phyloP scores from a whole-genome alignment of 2,888 invertebrate species.

The Tyria jacobaeae region DNA sequence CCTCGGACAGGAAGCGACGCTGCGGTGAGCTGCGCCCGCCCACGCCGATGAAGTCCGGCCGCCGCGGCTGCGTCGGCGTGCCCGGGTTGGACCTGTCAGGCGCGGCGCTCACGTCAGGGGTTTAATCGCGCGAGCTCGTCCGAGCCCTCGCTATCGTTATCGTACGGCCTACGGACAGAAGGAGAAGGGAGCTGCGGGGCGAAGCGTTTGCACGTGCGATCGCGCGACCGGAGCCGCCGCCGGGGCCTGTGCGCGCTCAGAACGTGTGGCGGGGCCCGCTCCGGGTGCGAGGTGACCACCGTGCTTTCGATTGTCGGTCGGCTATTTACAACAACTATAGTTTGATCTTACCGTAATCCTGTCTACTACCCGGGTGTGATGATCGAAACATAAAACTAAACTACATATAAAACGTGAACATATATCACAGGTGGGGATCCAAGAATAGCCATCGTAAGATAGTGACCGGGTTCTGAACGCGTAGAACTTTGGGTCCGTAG shows the following conservation, averaged over 20 bases:
- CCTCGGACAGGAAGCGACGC: constrained; percentile 92
- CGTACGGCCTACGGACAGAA: constrained; percentile 87
- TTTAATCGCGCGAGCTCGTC: constrained; percentile 86
- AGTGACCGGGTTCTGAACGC: constrained; percentile 68
- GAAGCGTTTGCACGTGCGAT: constrained; percentile 81
- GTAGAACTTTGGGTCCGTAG: constrained; percentile 59
- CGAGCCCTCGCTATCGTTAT: constrained; percentile 85
- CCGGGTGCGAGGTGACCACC: constrained; percentile 14
- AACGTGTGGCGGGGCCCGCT: constrained; percentile 40
- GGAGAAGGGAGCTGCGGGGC: constrained; percentile 85
- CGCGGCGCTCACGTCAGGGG: constrained; percentile 84
- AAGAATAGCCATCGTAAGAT: constrained; percentile 46
- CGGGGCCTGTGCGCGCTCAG: constrained; percentile 62
- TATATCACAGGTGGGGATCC: constrained; percentile 43
- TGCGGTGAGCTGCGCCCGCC: constrained; percentile 89
- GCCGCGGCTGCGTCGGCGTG: constrained; percentile 95
- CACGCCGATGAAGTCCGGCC: constrained; percentile 95
- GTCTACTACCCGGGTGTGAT: constrained; percentile 39
- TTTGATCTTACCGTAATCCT: constrained; percentile 50
- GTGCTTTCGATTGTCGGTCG: constrained; percentile 29
- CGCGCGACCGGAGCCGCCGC: constrained; percentile 64
- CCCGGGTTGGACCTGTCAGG: constrained; percentile 95
- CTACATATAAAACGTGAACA: constrained; percentile 42
- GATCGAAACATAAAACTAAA: constrained; percentile 37
- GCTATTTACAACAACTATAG: constrained; percentile 42